A percentile compares a stretch with the other conserved stretches of the same genome.
These are phyloP conservation scores for Emmelina monodactyla DNA, from an alignment of 2,888 invertebrate species.

Conservation along the genomic window DNA sequence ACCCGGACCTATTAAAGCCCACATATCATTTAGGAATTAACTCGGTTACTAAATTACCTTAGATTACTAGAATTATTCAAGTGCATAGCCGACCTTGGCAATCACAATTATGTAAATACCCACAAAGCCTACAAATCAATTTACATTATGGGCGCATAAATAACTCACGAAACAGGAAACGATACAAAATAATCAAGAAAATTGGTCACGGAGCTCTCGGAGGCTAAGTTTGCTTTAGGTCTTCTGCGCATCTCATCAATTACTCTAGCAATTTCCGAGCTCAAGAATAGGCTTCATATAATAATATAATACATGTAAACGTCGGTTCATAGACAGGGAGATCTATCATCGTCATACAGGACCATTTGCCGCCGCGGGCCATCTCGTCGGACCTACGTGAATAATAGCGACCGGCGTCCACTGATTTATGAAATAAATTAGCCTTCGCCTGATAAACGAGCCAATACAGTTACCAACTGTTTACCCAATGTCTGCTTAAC, in stretches of 20 bases:
- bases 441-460: slow-evolving; percentile 41
- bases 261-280: not conserved
- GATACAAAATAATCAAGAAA: too few species aligned
- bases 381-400: slow-evolving; percentile 30
- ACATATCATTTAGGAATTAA: too few species aligned
- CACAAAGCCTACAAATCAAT: too few species aligned
- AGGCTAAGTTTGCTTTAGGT: too few species aligned
- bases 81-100: too few species aligned
- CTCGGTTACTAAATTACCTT: too few species aligned
- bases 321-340: slow-evolving; percentile 22
- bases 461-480: slow-evolving; percentile 5
- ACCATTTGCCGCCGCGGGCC: slow-evolving; percentile 37
- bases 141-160: too few species aligned
- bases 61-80: too few species aligned
- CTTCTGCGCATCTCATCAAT: slow-evolving; percentile 1
- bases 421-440: slow-evolving; percentile 61
- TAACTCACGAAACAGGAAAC: too few species aligned
- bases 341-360: slow-evolving; percentile 41
- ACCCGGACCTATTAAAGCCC: too few species aligned
- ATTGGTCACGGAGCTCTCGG: too few species aligned
- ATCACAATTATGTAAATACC: too few species aligned
- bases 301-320: slow-evolving; percentile 21
- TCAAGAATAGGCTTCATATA: slow-evolving; percentile 12
- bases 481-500: slow-evolving; percentile 16
- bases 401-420: slow-evolving; percentile 41